Percentiles rank a stretch among this genome's conserved stretches.
Conservation (phyloP, 1,140 invertebrate genomes). For the Helicoverpa zea region DNA sequence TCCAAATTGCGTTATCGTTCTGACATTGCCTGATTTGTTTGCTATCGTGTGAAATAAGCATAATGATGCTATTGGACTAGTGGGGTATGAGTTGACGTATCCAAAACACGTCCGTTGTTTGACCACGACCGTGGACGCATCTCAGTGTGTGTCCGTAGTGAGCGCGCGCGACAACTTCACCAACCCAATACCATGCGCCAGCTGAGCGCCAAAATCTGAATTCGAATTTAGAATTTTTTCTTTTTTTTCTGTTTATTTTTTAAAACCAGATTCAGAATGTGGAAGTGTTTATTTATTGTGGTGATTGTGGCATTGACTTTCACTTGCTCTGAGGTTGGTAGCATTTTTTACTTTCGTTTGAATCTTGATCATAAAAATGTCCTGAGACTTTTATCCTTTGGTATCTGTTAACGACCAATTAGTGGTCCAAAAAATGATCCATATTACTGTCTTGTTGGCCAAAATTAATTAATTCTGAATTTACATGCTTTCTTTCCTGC, state of each 20-base stretch:
- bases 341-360: conserved; percentile 50
- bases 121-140: conserved; percentile 58
- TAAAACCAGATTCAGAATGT: conserved; percentile 71
- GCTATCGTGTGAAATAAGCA: conserved; percentile 6
- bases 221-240: conserved; percentile 64
- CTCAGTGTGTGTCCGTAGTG: conserved; percentile 77
- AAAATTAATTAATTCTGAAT: neutral
- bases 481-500: neutral
- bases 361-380: conserved; percentile 44
- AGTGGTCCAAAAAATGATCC: neutral
- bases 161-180: conserved; percentile 74
- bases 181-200: conserved; percentile 64
- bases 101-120: conserved; percentile 75
- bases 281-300: conserved; percentile 75
- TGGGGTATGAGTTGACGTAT: conserved; percentile 68
- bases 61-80: conserved; percentile 58
- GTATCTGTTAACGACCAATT: neutral
- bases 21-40: conserved; percentile 46
- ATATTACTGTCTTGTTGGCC: neutral
- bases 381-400: conserved; percentile 1
- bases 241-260: conserved; percentile 60
- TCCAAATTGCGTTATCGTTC: neutral
- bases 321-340: conserved; percentile 76
- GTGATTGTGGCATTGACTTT: conserved; percentile 72
- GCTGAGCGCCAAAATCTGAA: conserved; percentile 72